A percentile compares a stretch with the other conserved stretches of the same genome.
Conservation (phyloP, 2,113 vertebrate species). For the Serinus canaria region DNA sequence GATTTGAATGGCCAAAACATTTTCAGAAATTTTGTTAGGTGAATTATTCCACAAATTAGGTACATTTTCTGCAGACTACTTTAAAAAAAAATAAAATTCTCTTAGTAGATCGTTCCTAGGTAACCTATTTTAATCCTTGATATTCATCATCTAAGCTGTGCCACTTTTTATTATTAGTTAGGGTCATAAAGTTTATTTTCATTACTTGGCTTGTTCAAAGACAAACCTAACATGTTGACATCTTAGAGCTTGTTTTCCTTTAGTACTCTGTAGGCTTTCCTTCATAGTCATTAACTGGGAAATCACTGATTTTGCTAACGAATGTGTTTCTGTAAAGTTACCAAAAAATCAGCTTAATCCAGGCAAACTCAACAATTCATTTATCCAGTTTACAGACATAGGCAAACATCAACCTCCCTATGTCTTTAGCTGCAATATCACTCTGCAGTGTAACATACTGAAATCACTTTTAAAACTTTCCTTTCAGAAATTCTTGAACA, state of each 20-base stretch:
- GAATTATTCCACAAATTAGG: background rate
- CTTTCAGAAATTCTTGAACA: background rate
- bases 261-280: background rate
- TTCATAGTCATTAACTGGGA: background rate
- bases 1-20: background rate
- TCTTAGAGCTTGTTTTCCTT: background rate
- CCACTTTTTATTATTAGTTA: background rate
- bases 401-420: background rate
- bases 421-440: background rate
- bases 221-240: background rate
- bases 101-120: background rate
- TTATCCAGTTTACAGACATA: background rate
- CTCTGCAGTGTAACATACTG: background rate
- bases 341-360: background rate
- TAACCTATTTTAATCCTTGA: background rate
- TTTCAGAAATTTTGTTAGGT: background rate
- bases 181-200: background rate
- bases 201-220: background rate
- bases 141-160: background rate
- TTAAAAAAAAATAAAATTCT: background rate
- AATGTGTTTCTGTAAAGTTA: background rate
- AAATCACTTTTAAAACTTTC: background rate
- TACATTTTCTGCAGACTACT: background rate
- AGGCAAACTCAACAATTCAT: background rate
- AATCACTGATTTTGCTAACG: background rate